Evolutionary conservation across 2,797 vertebrate genomes (phyloP).

Genomic region (Eospalax fontanierii): DNA sequence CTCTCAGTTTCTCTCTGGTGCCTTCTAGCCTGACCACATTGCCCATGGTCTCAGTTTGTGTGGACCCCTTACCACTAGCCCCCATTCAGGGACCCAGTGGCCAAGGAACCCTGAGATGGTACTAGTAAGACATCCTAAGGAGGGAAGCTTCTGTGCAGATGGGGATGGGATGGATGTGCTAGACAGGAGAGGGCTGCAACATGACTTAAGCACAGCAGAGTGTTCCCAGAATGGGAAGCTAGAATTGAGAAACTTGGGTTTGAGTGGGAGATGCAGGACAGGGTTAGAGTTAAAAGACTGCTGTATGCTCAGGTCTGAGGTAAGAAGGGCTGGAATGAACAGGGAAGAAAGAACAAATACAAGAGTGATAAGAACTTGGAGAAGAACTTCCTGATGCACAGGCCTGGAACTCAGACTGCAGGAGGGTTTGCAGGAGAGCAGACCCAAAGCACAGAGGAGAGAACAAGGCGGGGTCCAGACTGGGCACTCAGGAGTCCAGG

Average conservation of each 20-base stretch:
- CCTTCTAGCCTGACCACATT: fast-evolving
- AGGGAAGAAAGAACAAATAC: background rate
- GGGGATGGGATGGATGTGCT: background rate
- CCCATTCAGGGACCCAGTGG: fast-evolving
- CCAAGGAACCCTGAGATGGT: background rate
- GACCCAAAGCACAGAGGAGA: background rate
- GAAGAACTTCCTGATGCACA: background rate
- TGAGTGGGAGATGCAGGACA: conserved; percentile 29
- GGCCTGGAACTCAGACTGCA: background rate
- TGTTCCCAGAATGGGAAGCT: background rate
- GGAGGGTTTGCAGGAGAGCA: background rate
- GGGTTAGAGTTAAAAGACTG: background rate
- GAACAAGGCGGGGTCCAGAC: background rate
- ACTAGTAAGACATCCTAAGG: background rate
- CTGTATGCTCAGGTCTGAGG: background rate
- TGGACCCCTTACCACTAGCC: background rate
- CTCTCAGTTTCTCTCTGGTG: no score
- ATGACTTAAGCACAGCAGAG: background rate
- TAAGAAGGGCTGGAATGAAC: background rate
- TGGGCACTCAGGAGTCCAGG: no score
- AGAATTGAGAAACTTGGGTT: background rate
- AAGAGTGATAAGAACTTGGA: background rate
- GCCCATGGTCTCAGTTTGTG: background rate
- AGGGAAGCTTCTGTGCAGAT: background rate
- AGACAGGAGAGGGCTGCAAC: background rate